Evolutionary conservation across 2,888 invertebrate species (phyloP).

Genomic region (Epinotia bilunana): DNA sequence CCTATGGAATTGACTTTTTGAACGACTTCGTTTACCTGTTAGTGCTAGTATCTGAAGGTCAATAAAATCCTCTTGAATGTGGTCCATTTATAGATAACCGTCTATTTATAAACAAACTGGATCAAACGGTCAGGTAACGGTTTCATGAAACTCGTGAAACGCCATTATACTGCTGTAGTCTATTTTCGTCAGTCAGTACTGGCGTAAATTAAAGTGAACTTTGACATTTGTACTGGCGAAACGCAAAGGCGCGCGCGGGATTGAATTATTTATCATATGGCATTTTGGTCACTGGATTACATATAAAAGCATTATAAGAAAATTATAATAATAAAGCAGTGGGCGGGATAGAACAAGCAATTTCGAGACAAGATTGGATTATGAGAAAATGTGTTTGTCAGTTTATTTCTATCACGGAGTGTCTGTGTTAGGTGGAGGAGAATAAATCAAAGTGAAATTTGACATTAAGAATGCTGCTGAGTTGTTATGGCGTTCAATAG

Average conservation of each 20-base stretch:
- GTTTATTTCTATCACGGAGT: background rate
- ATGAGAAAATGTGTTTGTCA: background rate
- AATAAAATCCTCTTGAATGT: background rate
- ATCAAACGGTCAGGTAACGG: constrained; percentile 31
- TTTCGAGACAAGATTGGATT: background rate
- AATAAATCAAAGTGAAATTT: too few relatives aligned
- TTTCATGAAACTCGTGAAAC: constrained; percentile 20
- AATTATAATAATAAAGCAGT: too few relatives aligned
- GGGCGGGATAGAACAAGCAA: background rate
- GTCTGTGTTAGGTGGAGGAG: too few relatives aligned
- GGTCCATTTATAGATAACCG: background rate
- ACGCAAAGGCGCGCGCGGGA: constrained; percentile 12
- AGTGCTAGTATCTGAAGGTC: background rate
- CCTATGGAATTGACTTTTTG: too few relatives aligned
- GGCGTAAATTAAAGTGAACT: constrained; percentile 52
- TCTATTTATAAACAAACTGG: constrained; percentile 17
- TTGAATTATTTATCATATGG: too few relatives aligned
- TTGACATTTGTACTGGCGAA: constrained; percentile 47
- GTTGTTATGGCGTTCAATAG: too few relatives aligned
- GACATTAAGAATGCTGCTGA: too few relatives aligned
- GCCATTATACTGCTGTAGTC: constrained; percentile 11
- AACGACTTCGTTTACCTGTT: too few relatives aligned
- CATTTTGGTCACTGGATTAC: too few relatives aligned
- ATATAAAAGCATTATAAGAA: too few relatives aligned
- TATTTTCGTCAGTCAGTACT: constrained; percentile 41